Conservation (phyloP, 1,140 invertebrate genomes). For the Adoxophyes honmai region DNA sequence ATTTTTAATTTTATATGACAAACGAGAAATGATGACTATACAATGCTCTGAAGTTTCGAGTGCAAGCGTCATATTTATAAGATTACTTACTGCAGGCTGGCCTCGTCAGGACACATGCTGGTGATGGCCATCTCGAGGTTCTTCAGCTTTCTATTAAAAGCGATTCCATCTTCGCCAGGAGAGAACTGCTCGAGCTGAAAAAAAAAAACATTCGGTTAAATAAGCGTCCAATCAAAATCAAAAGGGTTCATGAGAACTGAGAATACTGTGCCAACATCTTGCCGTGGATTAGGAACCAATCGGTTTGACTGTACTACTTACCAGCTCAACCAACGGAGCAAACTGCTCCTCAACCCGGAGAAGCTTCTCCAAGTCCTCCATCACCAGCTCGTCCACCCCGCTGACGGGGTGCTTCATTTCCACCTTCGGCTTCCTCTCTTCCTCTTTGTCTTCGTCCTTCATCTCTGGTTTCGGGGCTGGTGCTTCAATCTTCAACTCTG, state of each 20-base stretch:
- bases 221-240: too few species aligned
- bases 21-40: too few species aligned
- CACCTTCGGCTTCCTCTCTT: slow-evolving; percentile 20
- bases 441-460: slow-evolving; percentile 19
- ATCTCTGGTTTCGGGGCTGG: too few species aligned
- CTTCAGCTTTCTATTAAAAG: slow-evolving; percentile 59
- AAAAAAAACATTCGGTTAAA: slow-evolving; percentile 20
- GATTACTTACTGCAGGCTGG: slow-evolving; percentile 49
- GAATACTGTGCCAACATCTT: slow-evolving; percentile 55
- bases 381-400: slow-evolving; percentile 26
- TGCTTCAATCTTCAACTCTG: slow-evolving; percentile 20
- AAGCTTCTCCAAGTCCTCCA: slow-evolving; percentile 43
- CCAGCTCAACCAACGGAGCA: too few species aligned
- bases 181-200: slow-evolving; percentile 64
- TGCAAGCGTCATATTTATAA: too few species aligned
- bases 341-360: too few species aligned
- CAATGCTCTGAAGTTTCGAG: too few species aligned
- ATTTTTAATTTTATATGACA: too few species aligned
- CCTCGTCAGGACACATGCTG: slow-evolving; percentile 56
- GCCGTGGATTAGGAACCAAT: too few species aligned
- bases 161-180: too few species aligned
- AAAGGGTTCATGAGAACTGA: too few species aligned
- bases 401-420: slow-evolving; percentile 1
- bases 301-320: too few species aligned
- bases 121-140: slow-evolving; percentile 57